Conservation (phyloP, 2,888 invertebrate species). For the Lymantria monacha region DNA sequence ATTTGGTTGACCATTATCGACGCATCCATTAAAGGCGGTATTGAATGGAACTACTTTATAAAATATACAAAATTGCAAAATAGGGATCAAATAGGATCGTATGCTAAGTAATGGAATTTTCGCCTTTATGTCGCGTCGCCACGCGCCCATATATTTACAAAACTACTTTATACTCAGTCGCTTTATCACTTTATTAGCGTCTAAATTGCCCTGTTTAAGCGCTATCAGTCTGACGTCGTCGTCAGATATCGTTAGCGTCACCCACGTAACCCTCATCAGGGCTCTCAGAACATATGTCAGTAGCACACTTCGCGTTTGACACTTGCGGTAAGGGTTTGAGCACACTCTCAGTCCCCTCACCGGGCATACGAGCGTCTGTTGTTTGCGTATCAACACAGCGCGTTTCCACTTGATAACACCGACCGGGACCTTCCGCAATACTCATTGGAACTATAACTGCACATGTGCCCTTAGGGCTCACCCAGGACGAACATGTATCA, state of each 20-base stretch:
- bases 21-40: slow-evolving; percentile 28
- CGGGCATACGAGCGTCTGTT: slow-evolving; percentile 70
- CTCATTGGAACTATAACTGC: slow-evolving; percentile 77
- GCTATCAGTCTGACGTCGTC: slow-evolving; percentile 71
- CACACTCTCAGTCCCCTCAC: slow-evolving; percentile 64
- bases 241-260: slow-evolving; percentile 89
- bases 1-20: slow-evolving; percentile 31
- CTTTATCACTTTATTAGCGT: slow-evolving; percentile 77
- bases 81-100: slow-evolving; percentile 40
- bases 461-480: slow-evolving; percentile 77
- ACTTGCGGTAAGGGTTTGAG: slow-evolving; percentile 72
- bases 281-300: slow-evolving; percentile 86
- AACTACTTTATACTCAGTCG: slow-evolving; percentile 77
- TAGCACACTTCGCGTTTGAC: slow-evolving; percentile 74
- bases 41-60: slow-evolving; percentile 28
- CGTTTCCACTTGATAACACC: slow-evolving; percentile 80
- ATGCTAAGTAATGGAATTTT: slow-evolving; percentile 25
- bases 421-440: slow-evolving; percentile 67
- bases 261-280: slow-evolving; percentile 95
- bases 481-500: slow-evolving; percentile 72
- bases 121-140: slow-evolving; percentile 34
- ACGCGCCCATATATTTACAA: slow-evolving; percentile 50
- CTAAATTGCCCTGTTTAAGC: slow-evolving; percentile 70
- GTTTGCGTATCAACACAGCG: slow-evolving; percentile 85
- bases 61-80: slow-evolving; percentile 54